These are phyloP conservation scores for Leptinotarsa lineolata DNA, from an alignment of 1,140 invertebrate genomes.

Conservation along the genomic window DNA sequence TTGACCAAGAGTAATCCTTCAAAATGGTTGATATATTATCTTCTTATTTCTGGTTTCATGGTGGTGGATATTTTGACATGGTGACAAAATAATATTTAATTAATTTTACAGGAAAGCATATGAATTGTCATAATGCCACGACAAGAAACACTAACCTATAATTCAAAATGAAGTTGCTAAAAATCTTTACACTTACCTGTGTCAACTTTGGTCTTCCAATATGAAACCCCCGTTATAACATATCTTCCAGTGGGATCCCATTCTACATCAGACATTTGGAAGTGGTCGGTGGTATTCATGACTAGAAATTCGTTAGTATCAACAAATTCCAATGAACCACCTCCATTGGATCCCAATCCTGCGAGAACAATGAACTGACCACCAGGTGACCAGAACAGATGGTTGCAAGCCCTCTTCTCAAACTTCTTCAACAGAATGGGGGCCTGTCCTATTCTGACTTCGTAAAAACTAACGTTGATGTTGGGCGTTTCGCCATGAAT, in stretches of 20 bases:
- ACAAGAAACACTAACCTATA: background rate
- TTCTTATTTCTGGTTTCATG: too few species aligned
- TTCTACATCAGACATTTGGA: constrained; percentile 89
- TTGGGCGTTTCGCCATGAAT: constrained; percentile 92
- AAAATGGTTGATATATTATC: too few species aligned
- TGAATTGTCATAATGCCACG: background rate
- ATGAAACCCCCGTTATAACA: constrained; percentile 92
- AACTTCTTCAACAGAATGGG: constrained; percentile 86
- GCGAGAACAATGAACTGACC: constrained; percentile 96
- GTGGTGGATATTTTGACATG: too few species aligned
- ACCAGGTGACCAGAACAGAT: constrained; percentile 94
- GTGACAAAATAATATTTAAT: too few species aligned
- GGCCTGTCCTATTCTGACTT: constrained; percentile 78
- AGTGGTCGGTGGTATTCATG: constrained; percentile 93
- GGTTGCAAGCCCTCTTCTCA: constrained; percentile 90
- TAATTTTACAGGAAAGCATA: background rate
- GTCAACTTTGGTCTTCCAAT: constrained; percentile 95
- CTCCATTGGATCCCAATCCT: constrained; percentile 76
- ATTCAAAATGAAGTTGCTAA: background rate
- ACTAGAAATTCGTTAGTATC: constrained; percentile 94
- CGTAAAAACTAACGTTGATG: constrained; percentile 92
- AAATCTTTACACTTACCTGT: constrained; percentile 61
- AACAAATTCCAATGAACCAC: constrained; percentile 91
- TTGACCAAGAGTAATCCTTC: too few species aligned
- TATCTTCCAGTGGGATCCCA: constrained; percentile 99